These are phyloP conservation scores for Cotesia vestalis DNA, from an alignment of 1,140 invertebrate genomes.

Conservation along the genomic window DNA sequence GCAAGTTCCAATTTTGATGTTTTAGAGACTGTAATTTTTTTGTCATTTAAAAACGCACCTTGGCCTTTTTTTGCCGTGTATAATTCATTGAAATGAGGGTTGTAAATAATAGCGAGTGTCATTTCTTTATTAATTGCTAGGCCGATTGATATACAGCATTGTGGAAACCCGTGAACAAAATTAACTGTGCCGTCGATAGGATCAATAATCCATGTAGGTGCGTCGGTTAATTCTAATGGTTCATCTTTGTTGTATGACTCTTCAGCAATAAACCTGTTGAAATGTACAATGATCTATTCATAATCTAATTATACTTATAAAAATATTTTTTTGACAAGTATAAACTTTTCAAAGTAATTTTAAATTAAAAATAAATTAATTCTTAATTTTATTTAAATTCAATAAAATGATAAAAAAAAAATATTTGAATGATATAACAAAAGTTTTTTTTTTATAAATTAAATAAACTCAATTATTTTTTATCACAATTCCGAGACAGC, in stretches of 20 bases:
- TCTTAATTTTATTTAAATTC: not conserved
- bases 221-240: constrained; percentile 73
- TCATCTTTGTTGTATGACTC: constrained; percentile 70
- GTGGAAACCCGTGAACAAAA: constrained; percentile 73
- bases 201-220: constrained; percentile 92
- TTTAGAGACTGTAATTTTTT: constrained; percentile 53
- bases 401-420: no score
- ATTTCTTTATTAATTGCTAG: constrained; percentile 73
- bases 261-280: constrained; percentile 83
- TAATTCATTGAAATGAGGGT: constrained; percentile 77
- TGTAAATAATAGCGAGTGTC: constrained; percentile 79
- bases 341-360: not conserved
- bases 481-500: no score
- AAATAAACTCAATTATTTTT: no score
- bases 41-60: constrained; percentile 80
- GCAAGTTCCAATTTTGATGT: constrained; percentile 48
- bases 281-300: constrained; percentile 13
- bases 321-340: not conserved
- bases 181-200: constrained; percentile 81
- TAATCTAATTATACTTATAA: not conserved
- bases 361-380: not conserved
- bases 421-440: no score
- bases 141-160: constrained; percentile 73
- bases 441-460: no score
- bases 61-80: constrained; percentile 77